Conservation (phyloP, 1,140 invertebrate species). For the Cherax destructor region DNA sequence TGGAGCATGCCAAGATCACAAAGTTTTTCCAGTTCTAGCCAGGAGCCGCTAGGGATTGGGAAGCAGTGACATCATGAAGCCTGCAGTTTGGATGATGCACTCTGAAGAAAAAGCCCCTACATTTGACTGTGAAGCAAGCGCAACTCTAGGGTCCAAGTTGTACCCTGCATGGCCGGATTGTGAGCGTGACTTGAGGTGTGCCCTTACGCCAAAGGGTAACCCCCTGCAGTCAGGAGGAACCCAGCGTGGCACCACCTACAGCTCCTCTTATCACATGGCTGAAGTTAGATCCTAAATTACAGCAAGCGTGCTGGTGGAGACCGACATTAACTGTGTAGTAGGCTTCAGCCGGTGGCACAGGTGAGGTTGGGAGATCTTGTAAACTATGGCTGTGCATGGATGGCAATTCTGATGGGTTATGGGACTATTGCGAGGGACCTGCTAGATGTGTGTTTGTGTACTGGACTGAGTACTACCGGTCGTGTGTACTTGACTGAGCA, state of each 20-base stretch:
- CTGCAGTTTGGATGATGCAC: conserved; percentile 64
- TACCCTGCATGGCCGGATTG: conserved; percentile 71
- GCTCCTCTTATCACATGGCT: conserved; percentile 69
- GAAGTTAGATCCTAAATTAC: conserved; percentile 70
- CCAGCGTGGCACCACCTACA: conserved; percentile 59
- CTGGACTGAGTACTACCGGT: conserved; percentile 36
- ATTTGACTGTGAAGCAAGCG: conserved; percentile 72
- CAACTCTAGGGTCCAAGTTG: conserved; percentile 71
- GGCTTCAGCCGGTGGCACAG: conserved; percentile 68
- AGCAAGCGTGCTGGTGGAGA: conserved; percentile 70
- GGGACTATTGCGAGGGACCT: conserved; percentile 62
- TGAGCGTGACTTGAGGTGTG: conserved; percentile 67
- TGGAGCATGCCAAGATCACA: conserved; percentile 19
- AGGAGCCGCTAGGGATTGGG: conserved; percentile 55
- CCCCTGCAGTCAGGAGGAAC: conserved; percentile 12
- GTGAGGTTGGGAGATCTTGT: conserved; percentile 37
- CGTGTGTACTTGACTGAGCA: conserved; percentile 35
- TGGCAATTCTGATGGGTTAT: conserved; percentile 54
- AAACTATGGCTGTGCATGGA: conserved; percentile 64
- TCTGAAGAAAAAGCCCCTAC: conserved; percentile 69
- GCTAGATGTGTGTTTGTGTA: conserved; percentile 7
- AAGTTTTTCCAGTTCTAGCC: conserved; percentile 43
- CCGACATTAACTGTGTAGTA: conserved; percentile 69
- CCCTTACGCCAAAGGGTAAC: conserved; percentile 11
- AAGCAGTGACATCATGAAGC: conserved; percentile 71